phyloP scores from a whole-genome alignment of 2,888 invertebrate species.

The Thymelicus sylvestris region DNA sequence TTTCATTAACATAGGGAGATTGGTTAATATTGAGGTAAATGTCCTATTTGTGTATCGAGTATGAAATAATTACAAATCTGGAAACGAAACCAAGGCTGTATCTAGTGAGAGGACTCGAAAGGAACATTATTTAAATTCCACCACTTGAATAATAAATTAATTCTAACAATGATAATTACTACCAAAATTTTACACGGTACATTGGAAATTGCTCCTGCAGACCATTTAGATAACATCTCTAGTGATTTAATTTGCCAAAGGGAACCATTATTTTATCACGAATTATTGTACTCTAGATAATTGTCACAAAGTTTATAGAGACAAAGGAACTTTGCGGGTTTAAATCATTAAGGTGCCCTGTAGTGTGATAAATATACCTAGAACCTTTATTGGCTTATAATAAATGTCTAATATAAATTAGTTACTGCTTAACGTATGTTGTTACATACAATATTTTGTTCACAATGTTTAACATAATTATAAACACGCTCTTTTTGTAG shows the following conservation, averaged over 20 bases:
- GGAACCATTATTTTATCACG: constrained; percentile 31
- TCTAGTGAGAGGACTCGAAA: not conserved
- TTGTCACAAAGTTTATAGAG: constrained; percentile 30
- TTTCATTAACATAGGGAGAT: no score
- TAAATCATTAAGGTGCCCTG: not conserved
- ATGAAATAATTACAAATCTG: no score
- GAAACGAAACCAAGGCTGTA: no score
- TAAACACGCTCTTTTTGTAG: no score
- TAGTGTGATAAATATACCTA: no score
- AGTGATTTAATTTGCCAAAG: constrained; percentile 37
- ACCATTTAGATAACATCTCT: constrained; percentile 30
- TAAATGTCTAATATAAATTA: no score
- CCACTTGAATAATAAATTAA: constrained; percentile 9
- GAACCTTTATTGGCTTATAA: no score
- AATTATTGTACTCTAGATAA: constrained; percentile 34
- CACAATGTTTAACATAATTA: no score
- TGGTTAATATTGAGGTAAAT: no score
- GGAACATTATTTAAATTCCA: not conserved
- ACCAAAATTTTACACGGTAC: constrained; percentile 19
- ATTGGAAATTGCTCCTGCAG: constrained; percentile 20
- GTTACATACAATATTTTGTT: no score
- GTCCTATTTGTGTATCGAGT: no score
- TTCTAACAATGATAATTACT: constrained; percentile 23
- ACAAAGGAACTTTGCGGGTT: constrained; percentile 14
- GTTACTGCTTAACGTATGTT: no score